Base-by-base conservation (phyloP, 2,797 vertebrate species). In the Moxostoma hubbsi region DNA sequence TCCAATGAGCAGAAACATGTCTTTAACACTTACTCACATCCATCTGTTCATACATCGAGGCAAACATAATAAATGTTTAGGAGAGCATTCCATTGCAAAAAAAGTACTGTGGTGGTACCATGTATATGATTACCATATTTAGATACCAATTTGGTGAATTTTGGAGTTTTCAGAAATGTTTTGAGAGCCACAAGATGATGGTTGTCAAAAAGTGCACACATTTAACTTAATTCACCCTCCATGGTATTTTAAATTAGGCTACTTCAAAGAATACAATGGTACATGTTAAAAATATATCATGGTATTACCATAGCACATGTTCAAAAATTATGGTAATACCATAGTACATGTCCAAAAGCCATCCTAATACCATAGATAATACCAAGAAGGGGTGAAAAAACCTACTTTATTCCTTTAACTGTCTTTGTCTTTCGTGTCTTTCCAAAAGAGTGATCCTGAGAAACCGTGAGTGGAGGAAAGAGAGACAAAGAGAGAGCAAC, bases 371-470 rank as follows among this genome's bases (percentile, higher is more conserved):
- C 51, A 24, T 18, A 69, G 13, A n/a, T n/a, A 50, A 13, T 43
- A 36, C 36, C 36, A 50, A 69, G 15, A 65, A 70, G 57, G 16
- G 13, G 16, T 7, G 6, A 58, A 62, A 59, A 54, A 59, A 15
- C 9, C 55, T 69, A 11, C 9, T 73, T 64, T 66, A 53, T 57
- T 74, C 58, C 68, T 64, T 62, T 67, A 45, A 54, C 69, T 80
- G 11, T 36, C 36, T 63, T 57, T 68, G 47, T 53, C 67, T 46
- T 16, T n/a, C 3, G 36, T 75, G 51, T 91, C 90, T 89, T 87
- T 94, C 92, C 92, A 94, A 92, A 90, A 86, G 87, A 88, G 90
- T 93, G 91, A 93, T 95, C 94, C 94, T 96, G 95, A 95, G 95
- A 94, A 89, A 63, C 67, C 90, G 87, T 90, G 92, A 90, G 93